Evolutionary conservation across 2,797 vertebrate genomes (phyloP), one percentile per base, ranked within the genome.

Genomic region (Enteromius fasciolatus): DNA sequence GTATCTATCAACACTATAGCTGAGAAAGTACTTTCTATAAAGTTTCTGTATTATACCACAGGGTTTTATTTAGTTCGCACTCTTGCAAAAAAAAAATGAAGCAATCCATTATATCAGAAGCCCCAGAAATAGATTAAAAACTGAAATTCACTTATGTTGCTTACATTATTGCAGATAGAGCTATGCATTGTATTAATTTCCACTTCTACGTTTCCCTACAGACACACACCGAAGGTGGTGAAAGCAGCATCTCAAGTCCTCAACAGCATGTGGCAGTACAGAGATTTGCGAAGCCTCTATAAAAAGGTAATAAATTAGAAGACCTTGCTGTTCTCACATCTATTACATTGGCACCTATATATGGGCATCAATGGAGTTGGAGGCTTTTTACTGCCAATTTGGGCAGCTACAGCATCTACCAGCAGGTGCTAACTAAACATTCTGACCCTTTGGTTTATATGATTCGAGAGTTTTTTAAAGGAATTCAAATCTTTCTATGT

Each of bases 181-280:
- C 66, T 28, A 14, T 77, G 54, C 4, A 4, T 68, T 84, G 25
- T 84, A 72, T 72, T 66, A 18, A 54, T 68, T 78, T 78, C 36
- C 33, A 41, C 44, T 44, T 76, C n/a, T 69, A 83, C 88, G 20
- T 87, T 87, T 57, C 83, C 67, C 39, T 86, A 80, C 86, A 99
- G 98, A 92, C 98, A 99, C 92, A 97, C 97, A 85, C 97, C 98
- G 2, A 99, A 99, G 94, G 98, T 99, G 92, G 97, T 99, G 92
- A 99, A 99, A 90, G 98, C 98, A 8, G 98, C 98, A 81, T 99
- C 98, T 92, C 98, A 99, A 94, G 98, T 99, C 90, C 95, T 99
- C 77, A 99, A 96, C 94, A 99, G 97, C 92, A 99, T 99, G 98
- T 99, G 98, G 98, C 98, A 99, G 90, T 99, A 99, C 93, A 95